Base-by-base conservation (phyloP, 2,113 vertebrate genomes). In the Vanacampus margaritifer region DNA sequence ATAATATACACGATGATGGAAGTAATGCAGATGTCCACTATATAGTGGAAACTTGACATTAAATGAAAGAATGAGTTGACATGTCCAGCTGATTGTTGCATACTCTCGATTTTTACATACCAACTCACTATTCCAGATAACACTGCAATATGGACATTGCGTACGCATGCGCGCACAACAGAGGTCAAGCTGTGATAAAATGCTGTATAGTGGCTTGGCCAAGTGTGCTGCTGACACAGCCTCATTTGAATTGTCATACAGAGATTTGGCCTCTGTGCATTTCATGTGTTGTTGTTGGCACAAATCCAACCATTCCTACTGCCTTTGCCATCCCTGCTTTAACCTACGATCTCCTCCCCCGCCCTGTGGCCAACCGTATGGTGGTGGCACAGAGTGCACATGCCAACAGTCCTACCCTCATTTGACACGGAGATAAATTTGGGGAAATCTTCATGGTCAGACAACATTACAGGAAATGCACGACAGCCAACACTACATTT, bases 171-270 rank as follows among this genome's bases (percentile, higher is more conserved):
- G 76, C 41, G 76, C 67, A 81, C 8, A 74, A 36, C 56, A 65
- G 72, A 74, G 64, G 74, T 67, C 43, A 73, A 74, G 51, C 69
- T 64, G 61, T 78, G 68, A 64, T 80, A 70, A 80, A 82, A 73
- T 74, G 76, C 80, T 74, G 77, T 59, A n/a, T n/a, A 78, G 73
- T 79, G 71, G 78, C 65, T 69, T 75, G 82, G 82, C 77, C 51
- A 64, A 67, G 63, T 39, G 64, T 61, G 68, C 32, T 23, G 80
- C 88, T 87, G 88, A 90, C 74, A 84, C 84, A 80, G 84, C 79
- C 51, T 72, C 74, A 81, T 86, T 83, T 80, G 68, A 88, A 85
- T 82, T 84, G 85, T 82, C 83, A 82, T 76, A 77, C 70, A 73
- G 68, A 79, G 53, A 75, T 83, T 74, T 79, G 67, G 73, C 54